Conservation (phyloP, 2,888 invertebrate species). For the Lypha dubia region DNA sequence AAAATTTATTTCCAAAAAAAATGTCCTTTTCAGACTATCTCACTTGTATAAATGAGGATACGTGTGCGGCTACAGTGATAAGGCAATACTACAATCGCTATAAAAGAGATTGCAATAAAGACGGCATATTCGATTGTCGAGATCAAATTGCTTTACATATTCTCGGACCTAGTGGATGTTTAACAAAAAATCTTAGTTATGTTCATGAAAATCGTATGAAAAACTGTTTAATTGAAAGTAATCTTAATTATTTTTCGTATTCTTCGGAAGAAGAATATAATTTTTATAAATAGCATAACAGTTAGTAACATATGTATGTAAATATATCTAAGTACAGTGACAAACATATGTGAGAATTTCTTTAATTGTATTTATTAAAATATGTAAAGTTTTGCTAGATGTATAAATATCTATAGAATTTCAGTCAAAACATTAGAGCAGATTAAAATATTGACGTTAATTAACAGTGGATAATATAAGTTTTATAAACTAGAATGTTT, state of each 20-base stretch:
- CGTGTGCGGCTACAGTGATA: slow-evolving; percentile 76
- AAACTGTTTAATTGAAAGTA: slow-evolving; percentile 48
- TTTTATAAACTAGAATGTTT: too few relatives aligned
- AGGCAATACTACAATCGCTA: slow-evolving; percentile 74
- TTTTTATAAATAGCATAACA: neutral
- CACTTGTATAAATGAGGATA: slow-evolving; percentile 76
- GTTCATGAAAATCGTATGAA: slow-evolving; percentile 54
- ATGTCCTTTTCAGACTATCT: slow-evolving; percentile 78
- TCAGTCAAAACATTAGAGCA: too few relatives aligned
- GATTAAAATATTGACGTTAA: too few relatives aligned
- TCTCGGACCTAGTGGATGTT: slow-evolving; percentile 77
- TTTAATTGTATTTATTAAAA: too few relatives aligned
- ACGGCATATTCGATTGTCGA: slow-evolving; percentile 78
- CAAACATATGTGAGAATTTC: neutral
- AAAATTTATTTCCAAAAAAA: neutral
- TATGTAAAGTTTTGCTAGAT: too few relatives aligned
- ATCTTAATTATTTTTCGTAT: slow-evolving; percentile 25
- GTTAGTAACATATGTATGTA: neutral
- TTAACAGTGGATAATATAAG: too few relatives aligned
- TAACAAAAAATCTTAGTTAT: slow-evolving; percentile 22
- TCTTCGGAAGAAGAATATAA: slow-evolving; percentile 23
- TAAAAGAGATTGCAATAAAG: slow-evolving; percentile 77
- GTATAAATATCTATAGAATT: too few relatives aligned
- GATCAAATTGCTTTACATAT: slow-evolving; percentile 79
- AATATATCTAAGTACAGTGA: neutral